Base-by-base conservation (phyloP, 2,888 invertebrate species). In the Eristalis arbustorum region DNA sequence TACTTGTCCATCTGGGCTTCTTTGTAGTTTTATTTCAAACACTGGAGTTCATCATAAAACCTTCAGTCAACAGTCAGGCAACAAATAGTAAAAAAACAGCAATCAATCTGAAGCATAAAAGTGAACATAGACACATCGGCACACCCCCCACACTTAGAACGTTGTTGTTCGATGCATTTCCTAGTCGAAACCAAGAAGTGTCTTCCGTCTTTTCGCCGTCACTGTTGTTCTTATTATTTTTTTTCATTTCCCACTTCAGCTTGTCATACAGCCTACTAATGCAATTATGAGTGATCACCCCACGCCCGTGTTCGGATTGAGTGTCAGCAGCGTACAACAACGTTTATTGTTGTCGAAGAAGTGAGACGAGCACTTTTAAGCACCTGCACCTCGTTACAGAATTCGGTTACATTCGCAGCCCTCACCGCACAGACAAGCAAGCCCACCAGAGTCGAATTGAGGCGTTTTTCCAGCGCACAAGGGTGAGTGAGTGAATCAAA, bases 251-350 rank as follows among this genome's bases (percentile, higher is more conserved):
- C n/a, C 25, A 23, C 13, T 72, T 56, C 56, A 64, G 63, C 72
- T 68, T 64, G 77, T 14, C 67, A 73, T 40, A 25, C 34, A 69
- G 34, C 40, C 71, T 42, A 5, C 66, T 84, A 84, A 84, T 81
- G 76, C 76, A 84, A 84, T 80, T 84, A 80, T 84, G 57, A 42
- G 23, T n/a, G 37, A 25, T 57, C 72, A 77, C 42, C 57, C 25
- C 13, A n/a, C 23, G 59, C 56, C 49, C 18, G 18, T 6, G 4
- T 18, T n/a, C 57, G 28, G 76, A 73, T 82, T 74, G 71, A 61
- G 68, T 82, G 73, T 78, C 74, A 59, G 62, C 40, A 31, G 69
- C 49, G 62, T 34, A 71, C 61, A 40, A n/a, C 59, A 76, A 37
- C 59, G 56, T 77, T 81, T 85, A 77, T 77, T 77, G 66, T 77